Percentiles rank a stretch among this genome's conserved stretches.
Conservation (phyloP, 1,140 invertebrate species). For the Brachionus manjavacas region DNA sequence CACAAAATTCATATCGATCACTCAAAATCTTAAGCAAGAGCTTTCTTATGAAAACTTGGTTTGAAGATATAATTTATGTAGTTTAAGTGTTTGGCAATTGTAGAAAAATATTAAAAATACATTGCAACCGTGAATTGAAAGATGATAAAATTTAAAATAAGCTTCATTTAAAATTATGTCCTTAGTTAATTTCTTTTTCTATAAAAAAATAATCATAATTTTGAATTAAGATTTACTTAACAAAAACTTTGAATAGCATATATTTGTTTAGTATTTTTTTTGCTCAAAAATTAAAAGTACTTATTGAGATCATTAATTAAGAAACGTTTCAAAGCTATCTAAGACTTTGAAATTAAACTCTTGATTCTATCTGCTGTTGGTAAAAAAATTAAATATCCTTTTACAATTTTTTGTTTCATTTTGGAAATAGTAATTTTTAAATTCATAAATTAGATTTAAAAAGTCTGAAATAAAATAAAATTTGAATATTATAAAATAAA, state of each 20-base stretch:
- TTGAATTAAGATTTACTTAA: neutral
- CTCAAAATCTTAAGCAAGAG: neutral
- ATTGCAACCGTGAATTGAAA: neutral
- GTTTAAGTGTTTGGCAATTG: neutral
- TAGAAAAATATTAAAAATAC: neutral
- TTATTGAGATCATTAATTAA: too few species aligned
- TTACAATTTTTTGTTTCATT: too few species aligned
- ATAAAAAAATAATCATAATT: neutral
- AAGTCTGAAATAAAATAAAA: too few species aligned
- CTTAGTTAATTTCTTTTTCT: neutral
- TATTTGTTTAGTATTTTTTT: too few species aligned
- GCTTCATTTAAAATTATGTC: neutral
- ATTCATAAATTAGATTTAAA: too few species aligned
- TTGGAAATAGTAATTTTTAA: too few species aligned
- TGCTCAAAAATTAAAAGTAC: too few species aligned
- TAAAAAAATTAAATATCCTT: too few species aligned
- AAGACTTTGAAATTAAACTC: too few species aligned
- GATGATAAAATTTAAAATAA: neutral
- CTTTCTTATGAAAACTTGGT: neutral
- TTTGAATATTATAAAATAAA: too few species aligned
- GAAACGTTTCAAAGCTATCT: too few species aligned
- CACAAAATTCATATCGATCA: slow-evolving; percentile 1
- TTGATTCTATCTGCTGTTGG: too few species aligned
- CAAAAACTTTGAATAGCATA: neutral
- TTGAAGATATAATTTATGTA: neutral